phyloP scores from a whole-genome alignment of 2,113 vertebrate genomes.

The Triplophysa dalaica region DNA sequence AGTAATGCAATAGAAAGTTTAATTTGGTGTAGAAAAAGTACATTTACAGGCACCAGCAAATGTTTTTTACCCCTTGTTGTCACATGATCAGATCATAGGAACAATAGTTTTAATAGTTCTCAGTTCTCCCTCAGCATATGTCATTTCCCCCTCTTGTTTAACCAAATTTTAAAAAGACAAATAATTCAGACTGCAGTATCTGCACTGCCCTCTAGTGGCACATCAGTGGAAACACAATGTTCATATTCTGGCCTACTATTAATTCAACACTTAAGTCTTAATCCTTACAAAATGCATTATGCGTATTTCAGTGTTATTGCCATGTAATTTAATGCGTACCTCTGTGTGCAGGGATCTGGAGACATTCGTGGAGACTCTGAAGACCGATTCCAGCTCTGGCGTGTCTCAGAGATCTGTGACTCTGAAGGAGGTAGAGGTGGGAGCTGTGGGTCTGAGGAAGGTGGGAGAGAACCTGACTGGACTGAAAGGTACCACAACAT shows the following conservation, averaged over 20 bases:
- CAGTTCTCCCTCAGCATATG: too few species aligned
- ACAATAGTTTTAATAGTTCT: too few species aligned
- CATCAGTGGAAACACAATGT: neutral
- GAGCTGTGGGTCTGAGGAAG: constrained; percentile 87
- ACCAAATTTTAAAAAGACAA: too few species aligned
- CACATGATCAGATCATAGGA: too few species aligned
- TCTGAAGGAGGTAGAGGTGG: constrained; percentile 92
- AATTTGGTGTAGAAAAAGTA: too few species aligned
- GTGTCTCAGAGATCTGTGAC: constrained; percentile 72
- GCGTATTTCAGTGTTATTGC: neutral
- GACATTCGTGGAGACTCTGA: constrained; percentile 83
- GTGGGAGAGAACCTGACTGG: constrained; percentile 91
- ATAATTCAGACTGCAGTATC: neutral
- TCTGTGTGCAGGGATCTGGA: constrained; percentile 83
- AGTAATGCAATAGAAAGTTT: too few species aligned
- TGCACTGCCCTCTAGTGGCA: constrained; percentile 37
- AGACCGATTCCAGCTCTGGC: constrained; percentile 73
- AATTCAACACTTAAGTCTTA: neutral
- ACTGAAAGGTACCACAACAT: constrained; percentile 81
- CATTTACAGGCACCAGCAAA: too few species aligned
- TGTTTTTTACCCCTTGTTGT: too few species aligned
- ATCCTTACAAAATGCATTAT: neutral
- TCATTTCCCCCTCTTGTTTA: too few species aligned
- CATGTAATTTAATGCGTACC: neutral
- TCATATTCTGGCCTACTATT: neutral